Base-by-base conservation (phyloP, 2,888 invertebrate species). In the Diplazon laetatorius region DNA sequence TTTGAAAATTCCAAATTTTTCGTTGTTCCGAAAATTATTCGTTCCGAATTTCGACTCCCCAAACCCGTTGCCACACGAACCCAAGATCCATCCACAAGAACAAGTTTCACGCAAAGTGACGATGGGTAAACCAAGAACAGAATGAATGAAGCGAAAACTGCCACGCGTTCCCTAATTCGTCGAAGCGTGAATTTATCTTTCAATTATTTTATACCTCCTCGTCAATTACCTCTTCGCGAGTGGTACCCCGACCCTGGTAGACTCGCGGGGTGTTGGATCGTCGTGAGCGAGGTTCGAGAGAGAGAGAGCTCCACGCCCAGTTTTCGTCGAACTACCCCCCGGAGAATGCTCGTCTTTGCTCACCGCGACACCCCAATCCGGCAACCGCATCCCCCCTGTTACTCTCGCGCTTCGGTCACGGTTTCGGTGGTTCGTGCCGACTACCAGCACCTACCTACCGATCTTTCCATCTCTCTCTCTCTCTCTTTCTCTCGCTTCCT, bases 141-240 rank as follows among this genome's bases (percentile, higher is more conserved):
- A 62, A 35, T 55, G 25, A 39, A 62, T 42, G 37, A 5, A 18
- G 39, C n/a, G 4, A 44, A 57, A 68, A 46, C 62, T 44, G n/a
- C 62, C 60, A 76, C 78, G 50, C 14, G 25, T 65, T 63, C 79
- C 83, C 80, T 80, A 85, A 86, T 83, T 86, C 86, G 84, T 81
- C 85, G 80, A 73, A 80, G 79, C 80, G 82, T 80, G 80, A 85
- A 87, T 87, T 87, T 87, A 88, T 87, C 84, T 85, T 85, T 85
- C 85, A 87, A 88, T 89, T 88, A 85, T 88, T 87, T 87, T 84
- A 84, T 87, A 85, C 85, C 85, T 85, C 86, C 86, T 89, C 88
- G 88, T 90, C 89, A 89, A 88, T 90, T 88, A 87, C 85, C 84
- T 78, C n/a, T 80, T 82, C 76, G 78, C 78, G 62, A 62, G 60